Base-by-base conservation (phyloP, 1,140 invertebrate genomes). In the Apis laboriosa region DNA sequence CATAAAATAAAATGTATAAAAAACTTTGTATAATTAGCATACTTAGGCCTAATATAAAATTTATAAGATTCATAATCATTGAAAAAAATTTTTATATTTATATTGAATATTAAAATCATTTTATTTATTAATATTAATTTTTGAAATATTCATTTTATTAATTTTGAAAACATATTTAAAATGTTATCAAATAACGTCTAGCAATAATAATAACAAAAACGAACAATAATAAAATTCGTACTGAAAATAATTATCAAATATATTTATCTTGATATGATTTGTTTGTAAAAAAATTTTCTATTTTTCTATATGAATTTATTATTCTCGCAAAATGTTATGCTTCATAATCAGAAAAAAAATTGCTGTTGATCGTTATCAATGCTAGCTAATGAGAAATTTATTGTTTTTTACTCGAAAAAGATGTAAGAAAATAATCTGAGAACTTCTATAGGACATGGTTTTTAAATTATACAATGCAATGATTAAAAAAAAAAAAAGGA, bases 211-310 rank as follows among this genome's bases (percentile, higher is more conserved):
- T 53, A 53, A 0, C 17, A 80, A 78, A 71, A 75, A 64, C 55
- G 78, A 74, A 75, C 61, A 75, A 66, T 75, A 75, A 80, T 64
- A 64, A 55, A 80, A 66, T 71, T 80, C 13, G 53, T 66, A 43
- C 28, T 63, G 49, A 55, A 71, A 61, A 61, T 34, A 55, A 55
- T 49, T 13, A 28, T 28, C 34, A 56, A 66, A 43, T 73, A 51
- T 80, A 75, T 74, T 64, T 80, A 80, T 55, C 61, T 71, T 49
- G 70, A 43, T 66, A 61, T 28, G 53, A 80, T 80, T 80, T 75
- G 79, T 75, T 80, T 80, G 71, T 80, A 80, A 67, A 80, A 80
- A 75, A 71, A 75, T 75, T 75, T 75, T 80, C 79, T 80, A 80
- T 80, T 80, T 80, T 80, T 80, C 71, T 80, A 80, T 64, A 63